Percentiles rank a stretch among this genome's conserved stretches.
phyloP scores from a whole-genome alignment of 2,888 invertebrate species.

The Zygogramma bicolorata region DNA sequence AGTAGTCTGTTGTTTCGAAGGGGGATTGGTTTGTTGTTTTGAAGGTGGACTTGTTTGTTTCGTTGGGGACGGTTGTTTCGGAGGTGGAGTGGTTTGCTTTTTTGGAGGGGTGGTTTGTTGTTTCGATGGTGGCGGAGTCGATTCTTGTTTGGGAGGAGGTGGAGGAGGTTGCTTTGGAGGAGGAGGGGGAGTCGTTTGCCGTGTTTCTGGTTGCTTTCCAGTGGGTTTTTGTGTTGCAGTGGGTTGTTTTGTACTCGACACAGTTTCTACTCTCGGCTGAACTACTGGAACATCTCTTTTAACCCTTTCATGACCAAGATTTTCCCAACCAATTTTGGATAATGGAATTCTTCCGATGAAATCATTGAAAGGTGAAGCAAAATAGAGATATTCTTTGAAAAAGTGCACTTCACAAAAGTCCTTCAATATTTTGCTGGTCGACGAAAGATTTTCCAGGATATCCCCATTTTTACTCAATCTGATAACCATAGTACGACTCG shows the following conservation, averaged over 20 bases:
- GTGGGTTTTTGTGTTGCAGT: conserved; percentile 41
- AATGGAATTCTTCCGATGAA: conserved; percentile 76
- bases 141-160: conserved; percentile 48
- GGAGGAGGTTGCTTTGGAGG: conserved; percentile 37
- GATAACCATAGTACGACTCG: conserved; percentile 71
- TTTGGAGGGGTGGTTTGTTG: conserved; percentile 40
- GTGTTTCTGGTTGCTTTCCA: conserved; percentile 38
- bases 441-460: conserved; percentile 77
- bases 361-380: conserved; percentile 78
- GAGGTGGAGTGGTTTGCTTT: conserved; percentile 27
- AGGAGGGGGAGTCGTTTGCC: conserved; percentile 44
- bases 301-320: conserved; percentile 46
- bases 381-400: conserved; percentile 73
- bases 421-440: conserved; percentile 70
- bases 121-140: conserved; percentile 46
- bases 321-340: conserved; percentile 66
- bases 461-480: conserved; percentile 80
- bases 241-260: conserved; percentile 42
- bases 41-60: conserved; percentile 29
- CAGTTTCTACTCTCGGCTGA: not conserved
- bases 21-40: conserved; percentile 25
- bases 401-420: conserved; percentile 77
- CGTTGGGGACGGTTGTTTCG: conserved; percentile 39
- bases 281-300: conserved; percentile 32
- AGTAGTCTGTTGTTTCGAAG: conserved; percentile 30